These are phyloP conservation scores for Antedon mediterranea DNA, from an alignment of 53 echinoderm and acorn worm genomes.

Conservation along the genomic window DNA sequence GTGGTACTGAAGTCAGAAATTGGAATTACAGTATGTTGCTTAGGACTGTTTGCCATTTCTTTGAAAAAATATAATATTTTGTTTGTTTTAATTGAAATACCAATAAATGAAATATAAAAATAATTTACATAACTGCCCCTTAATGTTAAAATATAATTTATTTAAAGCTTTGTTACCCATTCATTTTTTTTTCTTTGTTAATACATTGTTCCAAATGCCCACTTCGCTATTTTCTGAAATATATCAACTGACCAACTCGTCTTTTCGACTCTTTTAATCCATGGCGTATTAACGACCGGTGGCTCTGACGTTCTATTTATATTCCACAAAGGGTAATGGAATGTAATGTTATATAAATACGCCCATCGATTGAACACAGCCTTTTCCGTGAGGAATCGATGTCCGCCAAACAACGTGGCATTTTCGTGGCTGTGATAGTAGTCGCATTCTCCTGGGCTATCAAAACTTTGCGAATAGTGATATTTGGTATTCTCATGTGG, in stretches of 20 bases:
- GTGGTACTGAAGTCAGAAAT: too few species aligned
- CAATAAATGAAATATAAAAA: too few species aligned
- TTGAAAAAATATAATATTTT: too few species aligned
- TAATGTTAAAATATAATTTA: too few species aligned
- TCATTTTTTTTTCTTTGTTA: not conserved
- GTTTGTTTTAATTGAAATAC: too few species aligned
- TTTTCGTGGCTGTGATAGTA: constrained; percentile 79
- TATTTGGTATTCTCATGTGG: constrained; percentile 27
- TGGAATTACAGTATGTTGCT: too few species aligned
- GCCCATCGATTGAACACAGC: constrained; percentile 91
- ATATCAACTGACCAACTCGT: constrained; percentile 13
- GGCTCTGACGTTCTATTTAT: not conserved
- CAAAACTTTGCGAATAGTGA: constrained; percentile 85
- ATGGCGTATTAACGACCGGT: not conserved
- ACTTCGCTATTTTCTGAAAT: constrained; percentile 35
- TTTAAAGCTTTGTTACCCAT: too few species aligned
- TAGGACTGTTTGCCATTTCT: too few species aligned
- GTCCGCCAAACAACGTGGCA: constrained; percentile 40
- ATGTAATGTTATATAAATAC: constrained; percentile 67
- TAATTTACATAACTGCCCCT: too few species aligned
- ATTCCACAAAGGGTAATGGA: constrained; percentile 76
- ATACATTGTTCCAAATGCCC: constrained; percentile 34
- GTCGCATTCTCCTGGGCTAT: constrained; percentile 74
- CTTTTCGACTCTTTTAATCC: constrained; percentile 21
- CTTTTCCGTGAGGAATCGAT: constrained; percentile 91